Evolutionary conservation across 2,113 vertebrate genomes (phyloP).

Genomic region (Silurus asotus): DNA sequence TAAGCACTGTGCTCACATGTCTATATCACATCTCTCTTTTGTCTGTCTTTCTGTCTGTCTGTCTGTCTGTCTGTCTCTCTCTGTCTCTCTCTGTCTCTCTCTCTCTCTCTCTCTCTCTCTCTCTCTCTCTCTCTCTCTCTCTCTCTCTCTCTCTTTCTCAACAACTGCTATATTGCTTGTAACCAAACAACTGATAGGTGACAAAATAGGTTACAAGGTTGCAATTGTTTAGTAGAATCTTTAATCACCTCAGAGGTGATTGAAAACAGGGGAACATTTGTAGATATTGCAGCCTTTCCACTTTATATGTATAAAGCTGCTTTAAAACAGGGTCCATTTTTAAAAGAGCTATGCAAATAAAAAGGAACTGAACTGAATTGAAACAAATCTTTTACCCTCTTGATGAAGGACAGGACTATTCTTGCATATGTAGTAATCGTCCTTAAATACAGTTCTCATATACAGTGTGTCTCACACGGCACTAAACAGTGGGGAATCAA

Average conservation of each 20-base stretch:
- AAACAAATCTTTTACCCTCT: background rate
- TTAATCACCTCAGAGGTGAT: background rate
- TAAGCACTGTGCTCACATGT: too few relatives aligned
- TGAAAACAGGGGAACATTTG: background rate
- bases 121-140: background rate
- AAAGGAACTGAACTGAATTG: too few relatives aligned
- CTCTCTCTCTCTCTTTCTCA: background rate
- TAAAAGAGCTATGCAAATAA: too few relatives aligned
- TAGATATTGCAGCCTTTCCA: conserved; percentile 13
- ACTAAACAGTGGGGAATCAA: background rate
- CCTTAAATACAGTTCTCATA: background rate
- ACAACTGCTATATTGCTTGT: too few relatives aligned
- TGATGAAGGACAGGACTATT: conserved; percentile 20
- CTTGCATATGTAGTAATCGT: background rate
- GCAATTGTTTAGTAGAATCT: background rate
- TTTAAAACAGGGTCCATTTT: too few relatives aligned
- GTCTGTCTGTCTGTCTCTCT: background rate
- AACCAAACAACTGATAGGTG: too few relatives aligned
- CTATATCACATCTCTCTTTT: background rate
- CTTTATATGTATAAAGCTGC: too few relatives aligned
- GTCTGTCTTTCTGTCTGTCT: background rate
- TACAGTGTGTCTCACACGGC: background rate
- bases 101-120: background rate
- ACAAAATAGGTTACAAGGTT: too few relatives aligned
- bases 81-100: background rate